A percentile compares a stretch with the other conserved stretches of the same genome.
phyloP scores from a whole-genome alignment of 2,888 invertebrate species.

The Hirtodrosophila confusa region DNA sequence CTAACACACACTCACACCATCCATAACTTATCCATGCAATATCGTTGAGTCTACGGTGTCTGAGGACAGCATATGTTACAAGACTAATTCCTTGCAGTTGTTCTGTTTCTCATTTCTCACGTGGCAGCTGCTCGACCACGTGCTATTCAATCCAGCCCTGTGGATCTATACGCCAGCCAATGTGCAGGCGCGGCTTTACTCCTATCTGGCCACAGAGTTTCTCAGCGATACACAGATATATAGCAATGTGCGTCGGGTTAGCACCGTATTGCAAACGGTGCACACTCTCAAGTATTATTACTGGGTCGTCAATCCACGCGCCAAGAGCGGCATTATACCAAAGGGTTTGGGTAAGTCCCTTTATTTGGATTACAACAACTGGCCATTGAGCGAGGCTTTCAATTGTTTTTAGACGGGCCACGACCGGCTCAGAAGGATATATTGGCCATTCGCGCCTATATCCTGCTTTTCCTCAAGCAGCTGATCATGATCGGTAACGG shows the following conservation, averaged over 20 bases:
- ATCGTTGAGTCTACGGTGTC: constrained; percentile 45
- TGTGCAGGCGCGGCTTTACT: constrained; percentile 97
- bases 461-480: constrained; percentile 97
- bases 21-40: constrained; percentile 28
- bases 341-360: constrained; percentile 93
- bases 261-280: constrained; percentile 98
- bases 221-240: constrained; percentile 98
- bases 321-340: constrained; percentile 97
- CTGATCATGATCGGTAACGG: constrained; percentile 98
- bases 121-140: constrained; percentile 99
- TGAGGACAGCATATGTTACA: constrained; percentile 85
- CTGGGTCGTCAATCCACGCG: constrained; percentile 98
- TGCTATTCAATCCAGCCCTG: constrained; percentile 99
- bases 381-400: background rate
- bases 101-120: constrained; percentile 95
- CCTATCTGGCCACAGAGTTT: constrained; percentile 99
- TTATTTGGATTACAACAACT: no score
- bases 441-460: constrained; percentile 96
- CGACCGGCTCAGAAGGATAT: constrained; percentile 97
- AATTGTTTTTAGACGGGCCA: constrained; percentile 90
- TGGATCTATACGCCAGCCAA: constrained; percentile 99
- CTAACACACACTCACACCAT: constrained; percentile 12
- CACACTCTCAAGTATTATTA: constrained; percentile 99
- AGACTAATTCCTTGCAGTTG: constrained; percentile 88
- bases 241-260: constrained; percentile 97